These are phyloP conservation scores for Copidosoma floridanum DNA, from an alignment of 1,140 invertebrate genomes.

Conservation along the genomic window DNA sequence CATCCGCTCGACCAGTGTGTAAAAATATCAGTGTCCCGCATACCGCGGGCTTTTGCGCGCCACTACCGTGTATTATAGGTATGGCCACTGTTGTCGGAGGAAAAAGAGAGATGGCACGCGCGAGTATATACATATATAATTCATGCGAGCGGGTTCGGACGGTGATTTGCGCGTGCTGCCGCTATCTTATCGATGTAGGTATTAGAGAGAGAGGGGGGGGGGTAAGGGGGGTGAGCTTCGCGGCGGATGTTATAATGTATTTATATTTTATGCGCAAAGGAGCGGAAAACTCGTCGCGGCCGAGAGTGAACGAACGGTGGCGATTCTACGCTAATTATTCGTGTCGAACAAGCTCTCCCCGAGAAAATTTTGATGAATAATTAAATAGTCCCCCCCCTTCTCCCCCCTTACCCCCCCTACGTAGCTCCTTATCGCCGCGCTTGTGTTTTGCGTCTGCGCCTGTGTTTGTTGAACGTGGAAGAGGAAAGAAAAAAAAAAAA, in stretches of 20 bases:
- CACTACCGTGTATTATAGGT: too few species aligned
- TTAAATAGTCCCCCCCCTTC: too few species aligned
- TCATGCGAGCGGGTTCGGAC: not conserved
- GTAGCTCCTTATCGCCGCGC: not conserved
- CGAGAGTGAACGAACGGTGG: not conserved
- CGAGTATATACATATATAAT: constrained; percentile 4
- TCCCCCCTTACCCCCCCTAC: too few species aligned
- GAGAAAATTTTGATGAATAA: constrained; percentile 14
- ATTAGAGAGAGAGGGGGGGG: not conserved
- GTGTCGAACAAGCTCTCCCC: constrained; percentile 3
- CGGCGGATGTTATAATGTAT: too few species aligned
- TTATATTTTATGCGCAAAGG: not conserved
- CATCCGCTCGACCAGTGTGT: too few species aligned
- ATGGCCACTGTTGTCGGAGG: too few species aligned
- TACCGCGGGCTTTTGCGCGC: too few species aligned
- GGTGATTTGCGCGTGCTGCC: not conserved
- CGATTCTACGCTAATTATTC: constrained; percentile 15
- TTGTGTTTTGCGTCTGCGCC: not conserved
- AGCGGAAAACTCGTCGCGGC: not conserved
- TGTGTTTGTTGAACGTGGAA: not conserved
- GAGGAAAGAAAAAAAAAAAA: too few species aligned
- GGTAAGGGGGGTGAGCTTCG: not conserved
- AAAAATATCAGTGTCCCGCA: too few species aligned
- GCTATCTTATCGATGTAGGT: constrained; percentile 11
- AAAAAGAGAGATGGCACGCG: too few species aligned